Conservation (phyloP, 1,140 invertebrate species). For the Cherax quadricarinatus region DNA sequence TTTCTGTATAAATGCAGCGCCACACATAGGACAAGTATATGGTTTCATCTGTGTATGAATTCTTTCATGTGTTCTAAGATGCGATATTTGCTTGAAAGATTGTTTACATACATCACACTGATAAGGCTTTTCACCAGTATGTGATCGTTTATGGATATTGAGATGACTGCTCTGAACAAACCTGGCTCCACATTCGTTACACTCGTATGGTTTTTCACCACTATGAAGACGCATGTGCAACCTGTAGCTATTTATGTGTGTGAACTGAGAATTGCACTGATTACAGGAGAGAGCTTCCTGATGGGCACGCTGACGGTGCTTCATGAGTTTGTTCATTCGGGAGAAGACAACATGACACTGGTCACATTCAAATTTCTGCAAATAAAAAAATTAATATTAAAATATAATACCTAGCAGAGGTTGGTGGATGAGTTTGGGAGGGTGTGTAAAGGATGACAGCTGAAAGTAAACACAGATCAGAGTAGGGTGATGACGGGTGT, state of each 20-base stretch:
- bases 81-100: constrained; percentile 76
- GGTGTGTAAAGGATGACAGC: no score
- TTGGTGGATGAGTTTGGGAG: no score
- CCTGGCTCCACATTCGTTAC: constrained; percentile 70
- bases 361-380: constrained; percentile 62
- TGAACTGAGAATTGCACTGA: constrained; percentile 68
- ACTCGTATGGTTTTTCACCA: constrained; percentile 73
- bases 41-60: constrained; percentile 83
- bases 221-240: constrained; percentile 71
- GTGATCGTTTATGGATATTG: constrained; percentile 75
- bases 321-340: constrained; percentile 63
- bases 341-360: constrained; percentile 68
- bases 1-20: constrained; percentile 71
- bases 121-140: constrained; percentile 82
- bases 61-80: constrained; percentile 89
- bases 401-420: no score
- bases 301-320: constrained; percentile 53
- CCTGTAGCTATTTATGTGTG: constrained; percentile 54
- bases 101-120: constrained; percentile 79
- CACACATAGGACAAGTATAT: constrained; percentile 72
- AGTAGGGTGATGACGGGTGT: no score
- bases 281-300: constrained; percentile 57
- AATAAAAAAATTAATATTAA: not conserved
- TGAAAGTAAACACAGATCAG: no score
- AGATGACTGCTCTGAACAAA: constrained; percentile 74